These are phyloP conservation scores for Apantesis nais DNA, from an alignment of 2,888 invertebrate genomes.

Conservation along the genomic window DNA sequence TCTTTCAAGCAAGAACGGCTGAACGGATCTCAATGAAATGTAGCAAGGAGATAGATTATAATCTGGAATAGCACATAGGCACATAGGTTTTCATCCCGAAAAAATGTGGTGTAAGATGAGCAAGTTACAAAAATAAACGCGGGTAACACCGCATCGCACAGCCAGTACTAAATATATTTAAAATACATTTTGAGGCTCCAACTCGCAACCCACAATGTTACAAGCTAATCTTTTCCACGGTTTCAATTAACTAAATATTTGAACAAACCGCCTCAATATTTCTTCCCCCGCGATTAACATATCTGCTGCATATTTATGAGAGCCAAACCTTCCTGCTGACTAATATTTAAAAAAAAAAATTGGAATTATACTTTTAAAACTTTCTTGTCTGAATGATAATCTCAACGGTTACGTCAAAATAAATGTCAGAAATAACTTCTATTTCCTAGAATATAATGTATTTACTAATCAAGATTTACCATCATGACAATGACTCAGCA, in stretches of 20 bases:
- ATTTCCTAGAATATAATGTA: constrained; percentile 1
- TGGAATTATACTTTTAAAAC: constrained; percentile 47
- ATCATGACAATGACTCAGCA: not conserved
- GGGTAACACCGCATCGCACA: too few species aligned
- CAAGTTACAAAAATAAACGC: too few species aligned
- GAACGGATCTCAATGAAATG: too few species aligned
- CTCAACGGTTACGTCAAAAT: constrained; percentile 20
- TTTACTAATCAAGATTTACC: not conserved
- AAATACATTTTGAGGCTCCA: not conserved
- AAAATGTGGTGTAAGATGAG: too few species aligned
- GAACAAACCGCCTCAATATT: constrained; percentile 54
- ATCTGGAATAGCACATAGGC: too few species aligned
- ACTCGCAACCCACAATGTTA: constrained; percentile 16
- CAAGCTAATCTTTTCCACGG: constrained; percentile 38
- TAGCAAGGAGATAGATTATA: too few species aligned
- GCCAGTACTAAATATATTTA: not conserved
- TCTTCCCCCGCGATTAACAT: constrained; percentile 58
- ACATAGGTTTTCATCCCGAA: too few species aligned
- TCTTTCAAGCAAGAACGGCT: too few species aligned
- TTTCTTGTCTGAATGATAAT: constrained; percentile 29
- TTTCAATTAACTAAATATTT: constrained; percentile 47
- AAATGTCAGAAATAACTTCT: constrained; percentile 15
- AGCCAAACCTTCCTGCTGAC: constrained; percentile 33
- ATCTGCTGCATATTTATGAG: constrained; percentile 66
- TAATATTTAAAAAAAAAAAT: constrained; percentile 42